Evolutionary conservation across 2,888 invertebrate genomes (phyloP), one percentile per base, ranked within the genome.

Genomic region (Uloborus plumipes): DNA sequence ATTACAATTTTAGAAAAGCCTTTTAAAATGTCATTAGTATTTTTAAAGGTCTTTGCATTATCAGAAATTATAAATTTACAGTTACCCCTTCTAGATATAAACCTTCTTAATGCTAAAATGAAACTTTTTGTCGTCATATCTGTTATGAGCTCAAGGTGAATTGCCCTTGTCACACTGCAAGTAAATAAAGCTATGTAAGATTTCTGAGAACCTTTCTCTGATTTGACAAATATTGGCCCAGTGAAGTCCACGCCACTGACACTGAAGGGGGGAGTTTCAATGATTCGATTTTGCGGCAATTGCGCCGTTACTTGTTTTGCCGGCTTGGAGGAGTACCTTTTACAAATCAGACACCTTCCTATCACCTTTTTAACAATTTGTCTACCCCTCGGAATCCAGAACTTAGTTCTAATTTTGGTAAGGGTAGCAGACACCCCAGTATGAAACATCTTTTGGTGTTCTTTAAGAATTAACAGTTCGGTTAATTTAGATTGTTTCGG

Each of bases 111-210:
- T 16, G 53, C 15, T n/a, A 53, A 53, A 53, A 53, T 53, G 6
- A 53, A 53, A 53, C 6, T 53, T 6, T 53, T 53, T 7, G 15
- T 53, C 2, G 53, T 53, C 53, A 53, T 53, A 53, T 53, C 6
- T 3, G 6, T 53, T 2, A 53, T 53, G 2, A 53, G 6, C 6
- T 53, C 53, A n/a, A 53, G 15, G n/a, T 53, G 53, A 53, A 53
- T 15, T 16, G 15, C 53, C n/a, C 53, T 15, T 53, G 53, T 53
- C 3, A 53, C 53, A 53, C 16, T n/a, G 6, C 15, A 53, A 15
- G 53, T 53, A 53, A 53, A 53, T n/a, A 53, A 53, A n/a, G 53
- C 53, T 53, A 53, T 53, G 53, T 53, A 53, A 53, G 53, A 53
- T 16, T 53, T 53, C n/a, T 53, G 53, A 16, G 16, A 7, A 7